These are phyloP conservation scores for Chloropsis hardwickii DNA, from an alignment of 2,113 vertebrate genomes.

Conservation along the genomic window DNA sequence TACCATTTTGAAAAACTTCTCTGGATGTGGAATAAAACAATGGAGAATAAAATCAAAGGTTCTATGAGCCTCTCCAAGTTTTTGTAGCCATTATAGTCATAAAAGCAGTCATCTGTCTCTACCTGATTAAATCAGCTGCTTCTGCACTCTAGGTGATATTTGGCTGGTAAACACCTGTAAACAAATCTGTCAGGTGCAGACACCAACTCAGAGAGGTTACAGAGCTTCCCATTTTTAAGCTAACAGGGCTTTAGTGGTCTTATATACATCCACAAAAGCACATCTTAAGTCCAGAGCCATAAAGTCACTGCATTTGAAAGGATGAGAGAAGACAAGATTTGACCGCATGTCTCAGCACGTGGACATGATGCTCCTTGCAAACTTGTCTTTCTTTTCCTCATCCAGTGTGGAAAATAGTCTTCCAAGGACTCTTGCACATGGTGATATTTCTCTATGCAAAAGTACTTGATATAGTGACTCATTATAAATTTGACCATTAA, in stretches of 20 bases:
- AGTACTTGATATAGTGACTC: background rate
- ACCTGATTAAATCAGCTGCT: background rate
- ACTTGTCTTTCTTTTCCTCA: background rate
- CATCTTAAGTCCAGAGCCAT: background rate
- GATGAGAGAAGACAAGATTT: background rate
- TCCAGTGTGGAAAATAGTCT: background rate
- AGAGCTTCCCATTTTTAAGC: background rate
- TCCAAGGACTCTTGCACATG: background rate
- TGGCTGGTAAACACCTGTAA: background rate
- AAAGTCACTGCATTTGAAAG: background rate
- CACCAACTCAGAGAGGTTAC: background rate
- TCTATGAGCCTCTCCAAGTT: background rate
- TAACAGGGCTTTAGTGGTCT: background rate
- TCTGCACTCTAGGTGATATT: background rate
- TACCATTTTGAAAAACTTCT: background rate
- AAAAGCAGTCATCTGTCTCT: background rate
- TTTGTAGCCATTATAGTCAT: background rate
- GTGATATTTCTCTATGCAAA: background rate
- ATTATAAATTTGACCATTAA: background rate
- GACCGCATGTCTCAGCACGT: accelerated
- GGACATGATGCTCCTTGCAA: accelerated
- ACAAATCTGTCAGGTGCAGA: background rate
- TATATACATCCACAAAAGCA: background rate
- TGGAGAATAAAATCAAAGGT: background rate
- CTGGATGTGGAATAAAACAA: background rate